Evolutionary conservation across 2,113 vertebrate species (phyloP), one percentile per base, ranked within the genome.

Genomic region (Prolemur simus): DNA sequence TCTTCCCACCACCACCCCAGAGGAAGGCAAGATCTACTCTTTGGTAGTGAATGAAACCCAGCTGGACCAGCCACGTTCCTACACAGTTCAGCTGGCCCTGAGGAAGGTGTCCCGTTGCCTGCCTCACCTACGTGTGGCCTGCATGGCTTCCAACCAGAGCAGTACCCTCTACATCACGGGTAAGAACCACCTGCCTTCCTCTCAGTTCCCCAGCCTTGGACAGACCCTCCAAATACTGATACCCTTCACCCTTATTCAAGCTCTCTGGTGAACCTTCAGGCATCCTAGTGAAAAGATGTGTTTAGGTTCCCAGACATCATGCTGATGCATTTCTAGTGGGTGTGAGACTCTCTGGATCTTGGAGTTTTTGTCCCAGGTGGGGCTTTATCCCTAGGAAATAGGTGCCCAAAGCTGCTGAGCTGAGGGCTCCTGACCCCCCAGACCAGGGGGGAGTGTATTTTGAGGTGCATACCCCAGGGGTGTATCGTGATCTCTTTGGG

Each of bases 401-500:
- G 97, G 97, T 96, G 92, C 93, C 96, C 89, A 96, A 96, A 95
- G 98, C 95, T 88, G 88, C 91, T 90, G 71, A 96, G 86, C 97
- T 98, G 94, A 97, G 91, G 95, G 87, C 76, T 96, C 90, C 96
- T 7, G 1, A 96, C 88, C 92, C 91, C 69, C 68, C 98, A 99
- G 98, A 97, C 68, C 96, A 98, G 60, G 98, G 98, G 39, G 97
- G 95, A 39, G 98, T 98, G 15, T 98, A 98, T 97, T 96, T 98
- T 81, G 98, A 99, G 93, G 98, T 98, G 56, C 98, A 98, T 25
- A 96, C 98, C 0, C 96, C 98, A 9, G 98, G 98, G 25, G 97
- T 98, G 39, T 98, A 98, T 97, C 98, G 97, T 17, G 98, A 98
- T 71, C 98, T 99, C 93, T 98, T 98, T 89, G 98, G 98, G 47